These are phyloP conservation scores for Enteromius treurensis DNA, from an alignment of 2,797 vertebrate genomes.

Conservation along the genomic window DNA sequence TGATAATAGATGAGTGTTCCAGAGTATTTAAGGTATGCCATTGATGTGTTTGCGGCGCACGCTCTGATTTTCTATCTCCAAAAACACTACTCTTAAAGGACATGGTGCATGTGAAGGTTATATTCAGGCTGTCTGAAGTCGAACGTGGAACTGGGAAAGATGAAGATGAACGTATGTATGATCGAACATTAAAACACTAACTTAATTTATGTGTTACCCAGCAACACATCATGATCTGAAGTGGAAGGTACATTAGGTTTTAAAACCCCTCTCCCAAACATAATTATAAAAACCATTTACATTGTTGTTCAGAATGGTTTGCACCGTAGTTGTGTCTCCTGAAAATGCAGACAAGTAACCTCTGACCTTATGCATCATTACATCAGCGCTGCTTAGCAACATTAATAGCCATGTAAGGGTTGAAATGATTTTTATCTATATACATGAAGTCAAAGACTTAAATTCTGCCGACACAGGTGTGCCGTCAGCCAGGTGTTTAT, in stretches of 20 bases:
- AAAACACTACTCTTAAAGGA: constrained; percentile 34
- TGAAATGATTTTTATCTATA: not conserved
- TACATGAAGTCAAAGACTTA: constrained; percentile 14
- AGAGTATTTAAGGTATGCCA: constrained; percentile 14
- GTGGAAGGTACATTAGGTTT: constrained; percentile 31
- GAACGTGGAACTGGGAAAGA: not conserved
- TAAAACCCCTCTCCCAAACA: not conserved
- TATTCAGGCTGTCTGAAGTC: not conserved
- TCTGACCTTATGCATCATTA: constrained; percentile 22
- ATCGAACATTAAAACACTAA: constrained; percentile 27
- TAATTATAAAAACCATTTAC: not conserved
- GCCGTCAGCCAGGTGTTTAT: constrained; percentile 50
- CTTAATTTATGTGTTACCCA: constrained; percentile 11
- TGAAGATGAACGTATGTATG: not conserved
- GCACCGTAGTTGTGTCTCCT: constrained; percentile 7
- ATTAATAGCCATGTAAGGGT: not conserved
- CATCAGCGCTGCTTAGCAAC: constrained; percentile 34
- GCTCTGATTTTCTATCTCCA: constrained; percentile 9
- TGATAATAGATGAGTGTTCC: not conserved
- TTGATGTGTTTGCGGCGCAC: not conserved
- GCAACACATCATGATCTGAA: constrained; percentile 12
- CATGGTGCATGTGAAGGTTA: not conserved
- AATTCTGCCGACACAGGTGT: constrained; percentile 43
- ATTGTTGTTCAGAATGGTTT: not conserved
- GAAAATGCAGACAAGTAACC: constrained; percentile 3